A percentile compares a stretch with the other conserved stretches of the same genome.
Conservation (phyloP, 2,797 vertebrate species). For the Pelobates cultripes region DNA sequence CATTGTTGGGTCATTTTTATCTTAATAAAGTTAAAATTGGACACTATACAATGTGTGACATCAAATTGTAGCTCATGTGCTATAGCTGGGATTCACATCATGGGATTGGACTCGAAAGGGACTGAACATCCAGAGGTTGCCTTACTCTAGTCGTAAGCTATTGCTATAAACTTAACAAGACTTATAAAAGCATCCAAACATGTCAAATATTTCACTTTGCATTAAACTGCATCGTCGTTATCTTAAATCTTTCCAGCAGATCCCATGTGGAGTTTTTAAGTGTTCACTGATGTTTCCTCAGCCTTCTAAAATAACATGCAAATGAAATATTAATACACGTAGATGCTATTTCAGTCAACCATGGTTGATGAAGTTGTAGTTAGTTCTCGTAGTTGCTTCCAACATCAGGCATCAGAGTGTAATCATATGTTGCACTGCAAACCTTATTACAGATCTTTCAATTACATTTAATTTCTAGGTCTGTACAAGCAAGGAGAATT, state of each 20-base stretch:
- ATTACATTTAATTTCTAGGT: background rate
- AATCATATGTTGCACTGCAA: slow-evolving; percentile 2
- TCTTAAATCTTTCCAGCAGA: slow-evolving; percentile 5
- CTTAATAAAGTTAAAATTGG: too few species aligned
- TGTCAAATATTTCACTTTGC: slow-evolving; percentile 7
- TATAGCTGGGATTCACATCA: background rate
- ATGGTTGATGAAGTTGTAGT: slow-evolving; percentile 3
- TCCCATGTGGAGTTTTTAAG: background rate
- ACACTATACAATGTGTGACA: too few species aligned
- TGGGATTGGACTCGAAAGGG: background rate
- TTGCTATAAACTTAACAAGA: slow-evolving; percentile 37
- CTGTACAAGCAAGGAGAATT: background rate
- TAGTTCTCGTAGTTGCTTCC: background rate
- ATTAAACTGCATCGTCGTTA: background rate
- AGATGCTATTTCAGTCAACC: slow-evolving; percentile 1
- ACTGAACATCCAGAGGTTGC: background rate
- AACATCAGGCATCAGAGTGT: background rate
- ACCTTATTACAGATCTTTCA: background rate
- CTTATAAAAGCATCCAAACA: background rate
- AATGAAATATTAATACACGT: slow-evolving; percentile 22
- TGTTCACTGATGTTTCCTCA: slow-evolving; percentile 6
- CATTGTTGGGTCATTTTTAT: too few species aligned
- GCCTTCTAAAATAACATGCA: slow-evolving; percentile 9
- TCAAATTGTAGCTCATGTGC: too few species aligned
- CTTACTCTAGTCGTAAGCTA: background rate